phyloP scores from a whole-genome alignment of 2,888 invertebrate species.

The Cylindroiulus punctatus region DNA sequence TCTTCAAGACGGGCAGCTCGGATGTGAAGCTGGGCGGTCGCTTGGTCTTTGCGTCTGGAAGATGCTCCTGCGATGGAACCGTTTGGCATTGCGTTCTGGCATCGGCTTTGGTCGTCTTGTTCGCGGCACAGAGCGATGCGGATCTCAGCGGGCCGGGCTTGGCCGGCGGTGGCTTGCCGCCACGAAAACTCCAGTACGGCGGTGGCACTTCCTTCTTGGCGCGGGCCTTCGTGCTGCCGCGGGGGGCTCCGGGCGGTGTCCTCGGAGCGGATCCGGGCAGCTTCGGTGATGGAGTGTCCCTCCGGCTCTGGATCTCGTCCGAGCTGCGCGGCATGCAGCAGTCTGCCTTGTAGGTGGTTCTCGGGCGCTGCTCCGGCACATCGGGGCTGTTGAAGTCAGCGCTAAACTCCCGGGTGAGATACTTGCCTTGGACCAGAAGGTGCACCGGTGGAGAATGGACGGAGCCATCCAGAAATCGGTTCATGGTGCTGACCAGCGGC shows the following conservation, averaged over 20 bases:
- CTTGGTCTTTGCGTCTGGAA: not conserved
- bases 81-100: not conserved
- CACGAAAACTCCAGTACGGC: conserved; percentile 45
- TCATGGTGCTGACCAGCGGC: not conserved
- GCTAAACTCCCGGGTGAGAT: conserved; percentile 52
- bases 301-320: conserved; percentile 16
- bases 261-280: conserved; percentile 10
- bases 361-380: not conserved
- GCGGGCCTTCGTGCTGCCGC: conserved; percentile 12
- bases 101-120: not conserved
- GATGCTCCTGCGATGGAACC: not conserved
- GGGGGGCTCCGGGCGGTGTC: not conserved
- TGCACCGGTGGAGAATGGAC: conserved; percentile 53
- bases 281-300: not conserved
- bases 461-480: conserved; percentile 26
- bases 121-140: not conserved
- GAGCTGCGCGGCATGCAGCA: conserved; percentile 41
- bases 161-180: not conserved
- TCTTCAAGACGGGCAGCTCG: not conserved
- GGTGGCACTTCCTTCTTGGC: conserved; percentile 30
- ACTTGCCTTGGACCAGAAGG: conserved; percentile 44
- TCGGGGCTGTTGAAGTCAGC: conserved; percentile 51
- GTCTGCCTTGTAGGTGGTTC: conserved; percentile 16
- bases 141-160: conserved; percentile 1
- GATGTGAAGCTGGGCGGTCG: not conserved